Evolutionary conservation across 2,888 invertebrate genomes (phyloP).

Genomic region (Ctenicera cuprea): DNA sequence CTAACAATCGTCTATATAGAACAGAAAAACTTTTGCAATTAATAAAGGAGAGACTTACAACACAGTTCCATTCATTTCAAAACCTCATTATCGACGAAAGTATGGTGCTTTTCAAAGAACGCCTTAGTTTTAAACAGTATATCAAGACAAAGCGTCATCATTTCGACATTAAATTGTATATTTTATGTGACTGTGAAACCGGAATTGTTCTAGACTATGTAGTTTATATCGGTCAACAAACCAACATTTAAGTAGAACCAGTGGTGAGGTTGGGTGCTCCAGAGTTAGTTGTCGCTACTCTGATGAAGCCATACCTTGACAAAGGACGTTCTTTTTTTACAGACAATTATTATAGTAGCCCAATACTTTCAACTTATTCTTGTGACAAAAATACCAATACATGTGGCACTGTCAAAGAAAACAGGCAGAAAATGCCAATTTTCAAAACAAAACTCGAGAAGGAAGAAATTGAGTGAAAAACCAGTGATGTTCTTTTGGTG

Average conservation of each 20-base stretch:
- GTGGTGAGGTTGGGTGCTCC: constrained; percentile 46
- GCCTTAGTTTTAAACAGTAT: constrained; percentile 52
- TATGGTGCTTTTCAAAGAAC: constrained; percentile 49
- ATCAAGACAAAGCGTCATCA: constrained; percentile 54
- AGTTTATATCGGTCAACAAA: constrained; percentile 55
- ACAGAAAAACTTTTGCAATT: background rate
- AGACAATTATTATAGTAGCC: constrained; percentile 61
- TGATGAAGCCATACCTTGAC: constrained; percentile 52
- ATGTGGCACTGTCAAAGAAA: constrained; percentile 58
- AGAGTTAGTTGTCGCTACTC: constrained; percentile 50
- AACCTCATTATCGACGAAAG: constrained; percentile 45
- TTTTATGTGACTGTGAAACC: constrained; percentile 60
- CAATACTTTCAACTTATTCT: constrained; percentile 29
- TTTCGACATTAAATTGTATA: constrained; percentile 58
- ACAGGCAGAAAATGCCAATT: constrained; percentile 50
- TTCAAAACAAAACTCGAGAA: constrained; percentile 21
- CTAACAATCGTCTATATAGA: background rate
- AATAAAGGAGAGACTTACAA: background rate
- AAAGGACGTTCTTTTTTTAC: constrained; percentile 56
- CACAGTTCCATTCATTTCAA: too few relatives aligned
- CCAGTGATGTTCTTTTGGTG: constrained; percentile 52
- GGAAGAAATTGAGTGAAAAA: background rate
- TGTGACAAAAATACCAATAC: constrained; percentile 49
- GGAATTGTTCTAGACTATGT: constrained; percentile 58
- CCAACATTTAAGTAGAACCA: constrained; percentile 24